Base-by-base conservation (phyloP, 1,140 invertebrate species). In the Calliphora vicina region DNA sequence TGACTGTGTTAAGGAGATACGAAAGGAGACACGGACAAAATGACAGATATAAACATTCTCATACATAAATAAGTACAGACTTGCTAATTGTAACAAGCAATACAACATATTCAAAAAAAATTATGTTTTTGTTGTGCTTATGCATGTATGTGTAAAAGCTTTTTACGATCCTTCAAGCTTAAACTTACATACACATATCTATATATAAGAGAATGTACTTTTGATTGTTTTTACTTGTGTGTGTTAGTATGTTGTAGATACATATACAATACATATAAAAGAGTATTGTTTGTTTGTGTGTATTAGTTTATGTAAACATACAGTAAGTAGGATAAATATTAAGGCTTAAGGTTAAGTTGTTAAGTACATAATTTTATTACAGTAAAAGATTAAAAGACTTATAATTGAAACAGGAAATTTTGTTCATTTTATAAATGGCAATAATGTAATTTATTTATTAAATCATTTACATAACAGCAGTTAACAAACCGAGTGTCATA, bases 291-390 rank as follows among this genome's bases (percentile, higher is more conserved):
- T 17, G 50, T 57, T n/a, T 57, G 50, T 17, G 15, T 57, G 15
- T 57, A 57, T 57, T 57, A 57, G 15, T 57, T 23, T 23, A 23
- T 23, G 20, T 67, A 67, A 67, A 67, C n/a, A 67, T 67, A 67
- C n/a, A 67, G 12, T 67, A 67, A 67, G 20, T 9, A 67, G 61
- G 61, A 67, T 67, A 67, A 67, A 67, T 67, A 67, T 67, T 67
- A 67, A 67, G 61, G 61, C 61, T 67, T 67, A 67, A 67, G 61
- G 61, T 67, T 67, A 67, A 67, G 61, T 67, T 67, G 61, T 67
- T 23, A 67, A 67, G 61, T 67, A 23, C 61, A 67, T 67, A 67
- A 67, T 23, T 67, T 67, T 67, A 67, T 67, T 67, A 67, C 61
- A 67, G 20, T 67, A 67, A 57, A 67, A 67, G 61, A 67, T 67